Conservation (phyloP, 2,113 vertebrate genomes). For the Microtus montanus region DNA sequence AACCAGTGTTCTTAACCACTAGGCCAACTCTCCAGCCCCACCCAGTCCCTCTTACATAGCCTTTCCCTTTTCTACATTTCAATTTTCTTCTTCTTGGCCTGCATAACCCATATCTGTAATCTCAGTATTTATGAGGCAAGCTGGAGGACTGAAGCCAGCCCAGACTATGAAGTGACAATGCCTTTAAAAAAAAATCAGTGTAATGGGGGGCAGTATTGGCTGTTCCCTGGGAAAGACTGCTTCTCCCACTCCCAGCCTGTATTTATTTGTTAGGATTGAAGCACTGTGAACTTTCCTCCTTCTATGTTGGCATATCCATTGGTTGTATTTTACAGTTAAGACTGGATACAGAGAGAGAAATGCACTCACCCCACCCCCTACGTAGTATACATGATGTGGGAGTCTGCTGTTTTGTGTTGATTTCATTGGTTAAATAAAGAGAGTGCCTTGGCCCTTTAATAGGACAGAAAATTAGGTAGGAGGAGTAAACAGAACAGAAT, state of each 20-base stretch:
- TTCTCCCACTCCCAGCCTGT: neutral
- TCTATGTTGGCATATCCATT: neutral
- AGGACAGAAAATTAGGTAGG: too few species aligned
- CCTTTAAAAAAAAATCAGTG: neutral
- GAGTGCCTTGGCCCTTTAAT: too few species aligned
- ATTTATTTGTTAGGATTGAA: neutral
- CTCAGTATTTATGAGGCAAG: neutral
- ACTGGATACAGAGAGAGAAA: neutral
- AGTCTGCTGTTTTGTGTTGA: too few species aligned
- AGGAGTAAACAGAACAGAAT: too few species aligned
- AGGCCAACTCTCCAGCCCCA: neutral
- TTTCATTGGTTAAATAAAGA: too few species aligned
- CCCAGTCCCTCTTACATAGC: neutral
- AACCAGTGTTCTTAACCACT: neutral
- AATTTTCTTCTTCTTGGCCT: neutral
- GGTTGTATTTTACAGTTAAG: neutral
- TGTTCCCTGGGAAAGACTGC: neutral
- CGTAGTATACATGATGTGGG: too few species aligned
- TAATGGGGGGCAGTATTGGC: neutral
- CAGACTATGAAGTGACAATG: too few species aligned
- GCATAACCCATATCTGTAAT: neutral
- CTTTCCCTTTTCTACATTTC: slow-evolving; percentile 24
- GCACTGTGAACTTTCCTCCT: neutral
- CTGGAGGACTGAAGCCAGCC: neutral
- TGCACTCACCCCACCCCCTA: too few species aligned